A percentile compares a stretch with the other conserved stretches of the same genome.
Evolutionary conservation across 2,888 invertebrate species (phyloP).

Genomic region (Lathronympha strigana): DNA sequence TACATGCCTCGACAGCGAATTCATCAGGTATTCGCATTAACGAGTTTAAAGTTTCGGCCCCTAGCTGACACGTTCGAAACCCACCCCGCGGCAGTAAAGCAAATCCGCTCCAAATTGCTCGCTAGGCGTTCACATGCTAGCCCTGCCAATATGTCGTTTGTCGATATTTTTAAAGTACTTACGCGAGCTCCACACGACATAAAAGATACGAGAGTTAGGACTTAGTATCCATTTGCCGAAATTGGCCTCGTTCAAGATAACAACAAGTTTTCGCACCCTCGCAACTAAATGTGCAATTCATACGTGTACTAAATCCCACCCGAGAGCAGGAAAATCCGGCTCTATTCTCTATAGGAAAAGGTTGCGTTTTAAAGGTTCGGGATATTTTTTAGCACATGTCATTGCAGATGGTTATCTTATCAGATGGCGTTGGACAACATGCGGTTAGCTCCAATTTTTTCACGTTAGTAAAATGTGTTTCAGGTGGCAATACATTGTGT

Average conservation of each 20-base stretch:
- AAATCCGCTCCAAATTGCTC: slow-evolving; percentile 80
- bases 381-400: slow-evolving; percentile 69
- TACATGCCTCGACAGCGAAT: neutral
- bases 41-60: slow-evolving; percentile 49
- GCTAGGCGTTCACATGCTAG: slow-evolving; percentile 59
- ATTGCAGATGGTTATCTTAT: slow-evolving; percentile 71
- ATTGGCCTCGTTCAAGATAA: slow-evolving; percentile 83
- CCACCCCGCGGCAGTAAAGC: slow-evolving; percentile 66
- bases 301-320: slow-evolving; percentile 72
- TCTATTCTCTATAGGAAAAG: slow-evolving; percentile 45
- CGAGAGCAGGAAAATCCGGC: slow-evolving; percentile 46
- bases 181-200: slow-evolving; percentile 69
- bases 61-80: slow-evolving; percentile 43
- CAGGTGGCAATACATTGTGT: slow-evolving; percentile 24
- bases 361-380: slow-evolving; percentile 44
- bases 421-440: slow-evolving; percentile 72
- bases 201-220: slow-evolving; percentile 82
- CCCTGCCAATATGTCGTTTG: slow-evolving; percentile 59
- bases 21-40: slow-evolving; percentile 40
- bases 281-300: slow-evolving; percentile 82
- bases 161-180: slow-evolving; percentile 79
- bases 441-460: slow-evolving; percentile 62
- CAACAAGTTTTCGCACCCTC: slow-evolving; percentile 84
- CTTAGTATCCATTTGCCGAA: slow-evolving; percentile 84
- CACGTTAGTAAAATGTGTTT: slow-evolving; percentile 58